phyloP scores from a whole-genome alignment of 2,113 vertebrate genomes.

The Festucalex cinctus region DNA sequence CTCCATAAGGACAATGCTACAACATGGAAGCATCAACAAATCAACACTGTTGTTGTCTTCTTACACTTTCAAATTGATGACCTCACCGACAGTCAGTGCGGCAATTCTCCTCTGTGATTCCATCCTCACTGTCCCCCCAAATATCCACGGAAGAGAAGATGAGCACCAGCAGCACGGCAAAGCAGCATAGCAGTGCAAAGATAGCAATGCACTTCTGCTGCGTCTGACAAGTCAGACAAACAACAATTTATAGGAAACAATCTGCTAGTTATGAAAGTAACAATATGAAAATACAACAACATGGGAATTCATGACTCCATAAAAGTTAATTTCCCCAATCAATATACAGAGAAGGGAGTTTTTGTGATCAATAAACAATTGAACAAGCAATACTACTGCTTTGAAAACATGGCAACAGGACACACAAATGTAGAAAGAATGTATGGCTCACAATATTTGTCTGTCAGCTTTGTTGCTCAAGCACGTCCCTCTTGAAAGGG shows the following conservation, averaged over 20 bases:
- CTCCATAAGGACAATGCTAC: conserved; percentile 86
- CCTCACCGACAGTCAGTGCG: conserved; percentile 90
- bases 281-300: background rate
- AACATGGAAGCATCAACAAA: conserved; percentile 11
- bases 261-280: background rate
- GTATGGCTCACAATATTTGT: conserved; percentile 13
- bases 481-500: conserved; percentile 30
- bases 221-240: conserved; percentile 71
- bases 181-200: conserved; percentile 93
- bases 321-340: conserved; percentile 31
- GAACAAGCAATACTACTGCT: conserved; percentile 9
- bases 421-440: conserved; percentile 1
- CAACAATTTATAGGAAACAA: background rate
- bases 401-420: conserved; percentile 10
- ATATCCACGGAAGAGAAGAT: conserved; percentile 94
- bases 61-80: background rate
- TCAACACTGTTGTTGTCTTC: background rate
- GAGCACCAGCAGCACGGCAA: conserved; percentile 83
- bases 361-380: conserved; percentile 36
- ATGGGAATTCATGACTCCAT: conserved; percentile 5
- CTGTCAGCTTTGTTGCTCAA: conserved; percentile 14
- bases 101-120: conserved; percentile 91
- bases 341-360: conserved; percentile 23
- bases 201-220: conserved; percentile 95
- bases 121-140: conserved; percentile 87